Evolutionary conservation across 2,113 vertebrate genomes (phyloP).

Genomic region (Microtus richardsoni): DNA sequence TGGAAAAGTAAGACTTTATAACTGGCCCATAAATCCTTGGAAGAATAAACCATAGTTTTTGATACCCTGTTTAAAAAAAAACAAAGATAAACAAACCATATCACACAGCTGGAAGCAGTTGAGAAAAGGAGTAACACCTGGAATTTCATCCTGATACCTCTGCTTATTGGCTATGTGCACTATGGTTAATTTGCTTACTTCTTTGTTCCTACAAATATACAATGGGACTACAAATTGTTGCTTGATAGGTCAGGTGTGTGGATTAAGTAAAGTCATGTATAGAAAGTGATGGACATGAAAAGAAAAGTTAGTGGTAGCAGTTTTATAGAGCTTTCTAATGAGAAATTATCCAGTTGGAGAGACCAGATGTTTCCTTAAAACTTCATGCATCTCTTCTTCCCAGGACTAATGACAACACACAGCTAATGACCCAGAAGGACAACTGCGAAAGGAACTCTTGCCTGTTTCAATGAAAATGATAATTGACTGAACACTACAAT

Average conservation of each 20-base stretch:
- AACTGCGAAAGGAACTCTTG: conserved; percentile 10
- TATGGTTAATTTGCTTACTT: background rate
- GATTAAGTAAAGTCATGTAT: conserved; percentile 2
- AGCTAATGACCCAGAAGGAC: background rate
- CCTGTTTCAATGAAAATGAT: background rate
- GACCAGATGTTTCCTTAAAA: conserved; percentile 18
- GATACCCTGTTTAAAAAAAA: background rate
- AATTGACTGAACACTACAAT: background rate
- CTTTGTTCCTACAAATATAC: background rate
- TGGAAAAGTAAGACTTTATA: conserved; percentile 5
- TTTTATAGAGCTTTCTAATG: background rate
- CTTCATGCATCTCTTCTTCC: background rate
- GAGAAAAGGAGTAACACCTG: background rate
- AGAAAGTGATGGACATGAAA: conserved; percentile 32
- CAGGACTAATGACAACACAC: background rate
- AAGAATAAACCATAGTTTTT: conserved; percentile 42
- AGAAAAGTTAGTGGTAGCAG: background rate
- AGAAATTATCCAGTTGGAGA: conserved; percentile 4
- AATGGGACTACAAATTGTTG: background rate
- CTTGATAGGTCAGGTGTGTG: background rate
- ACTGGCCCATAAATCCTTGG: background rate
- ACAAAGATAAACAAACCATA: background rate
- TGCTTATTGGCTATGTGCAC: background rate
- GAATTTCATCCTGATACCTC: background rate
- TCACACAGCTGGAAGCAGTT: background rate